Evolutionary conservation across 2,797 vertebrate genomes (phyloP).

Genomic region (Apogon hyalosoma): DNA sequence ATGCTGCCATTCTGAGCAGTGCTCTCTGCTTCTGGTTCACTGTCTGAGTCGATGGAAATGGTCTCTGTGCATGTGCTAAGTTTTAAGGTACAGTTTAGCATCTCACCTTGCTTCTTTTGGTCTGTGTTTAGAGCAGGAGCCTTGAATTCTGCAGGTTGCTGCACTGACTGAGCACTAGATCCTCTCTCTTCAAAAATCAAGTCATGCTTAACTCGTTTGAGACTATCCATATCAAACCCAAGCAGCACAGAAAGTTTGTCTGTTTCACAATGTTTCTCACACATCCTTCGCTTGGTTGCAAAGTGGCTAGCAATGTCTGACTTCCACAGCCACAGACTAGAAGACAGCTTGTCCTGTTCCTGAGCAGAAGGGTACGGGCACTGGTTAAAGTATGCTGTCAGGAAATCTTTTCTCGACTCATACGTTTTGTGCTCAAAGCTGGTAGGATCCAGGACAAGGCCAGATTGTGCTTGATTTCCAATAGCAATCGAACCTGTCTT

Average conservation of each 20-base stretch:
- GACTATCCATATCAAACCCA: conserved; percentile 94
- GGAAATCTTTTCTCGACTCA: conserved; percentile 94
- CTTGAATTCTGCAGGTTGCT: conserved; percentile 76
- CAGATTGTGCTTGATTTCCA: conserved; percentile 86
- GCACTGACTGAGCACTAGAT: conserved; percentile 80
- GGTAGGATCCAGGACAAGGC: conserved; percentile 92
- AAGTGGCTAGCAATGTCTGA: conserved; percentile 95
- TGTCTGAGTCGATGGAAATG: conserved; percentile 83
- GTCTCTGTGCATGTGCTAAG: conserved; percentile 77
- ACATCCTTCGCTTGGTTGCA: conserved; percentile 88
- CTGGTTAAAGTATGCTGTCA: conserved; percentile 94
- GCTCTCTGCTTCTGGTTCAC: conserved; percentile 75
- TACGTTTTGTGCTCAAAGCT: conserved; percentile 94
- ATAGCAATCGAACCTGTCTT: conserved; percentile 81
- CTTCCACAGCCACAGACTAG: conserved; percentile 96
- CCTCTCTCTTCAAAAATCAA: conserved; percentile 89
- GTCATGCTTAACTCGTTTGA: conserved; percentile 92
- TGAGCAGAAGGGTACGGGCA: conserved; percentile 91
- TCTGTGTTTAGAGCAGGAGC: conserved; percentile 59
- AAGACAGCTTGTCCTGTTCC: conserved; percentile 94
- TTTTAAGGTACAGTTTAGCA: conserved; percentile 87
- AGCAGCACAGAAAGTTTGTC: conserved; percentile 89
- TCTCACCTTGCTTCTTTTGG: conserved; percentile 82
- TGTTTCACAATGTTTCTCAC: conserved; percentile 87
- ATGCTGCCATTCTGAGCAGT: conserved; percentile 50